phyloP scores from a whole-genome alignment of 2,888 invertebrate genomes.

The Tetramorium bicarinatum region DNA sequence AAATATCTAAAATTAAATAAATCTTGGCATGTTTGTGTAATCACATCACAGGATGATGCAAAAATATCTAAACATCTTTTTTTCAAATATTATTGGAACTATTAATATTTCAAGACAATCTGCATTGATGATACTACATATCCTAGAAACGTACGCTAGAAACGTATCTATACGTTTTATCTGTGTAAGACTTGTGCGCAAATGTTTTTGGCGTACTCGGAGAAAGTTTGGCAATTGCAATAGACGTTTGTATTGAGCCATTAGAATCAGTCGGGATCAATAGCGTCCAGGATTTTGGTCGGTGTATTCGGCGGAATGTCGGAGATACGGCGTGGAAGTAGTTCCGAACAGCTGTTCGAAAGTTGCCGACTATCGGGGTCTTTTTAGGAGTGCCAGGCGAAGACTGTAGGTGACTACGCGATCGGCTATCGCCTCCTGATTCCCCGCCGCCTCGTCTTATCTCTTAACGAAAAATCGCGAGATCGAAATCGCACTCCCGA shows the following conservation, averaged over 20 bases:
- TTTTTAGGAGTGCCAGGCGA: constrained; percentile 36
- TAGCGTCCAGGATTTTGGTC: constrained; percentile 15
- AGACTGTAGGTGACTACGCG: constrained; percentile 56
- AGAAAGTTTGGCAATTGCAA: constrained; percentile 2
- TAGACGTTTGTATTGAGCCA: constrained; percentile 12
- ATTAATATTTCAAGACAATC: neutral
- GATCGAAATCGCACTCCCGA: constrained; percentile 60
- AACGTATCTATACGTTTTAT: neutral
- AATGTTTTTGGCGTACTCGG: constrained; percentile 12
- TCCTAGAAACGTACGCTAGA: neutral
- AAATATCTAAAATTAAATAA: neutral
- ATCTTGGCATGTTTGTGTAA: neutral
- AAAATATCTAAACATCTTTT: neutral
- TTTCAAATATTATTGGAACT: neutral
- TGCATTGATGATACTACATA: neutral
- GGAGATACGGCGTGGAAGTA: constrained; percentile 35
- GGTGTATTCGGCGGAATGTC: constrained; percentile 2
- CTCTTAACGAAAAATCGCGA: constrained; percentile 56
- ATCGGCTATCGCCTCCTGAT: constrained; percentile 55
- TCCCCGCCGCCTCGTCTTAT: constrained; percentile 55
- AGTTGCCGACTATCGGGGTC: constrained; percentile 39
- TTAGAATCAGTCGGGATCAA: constrained; percentile 6
- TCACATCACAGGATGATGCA: neutral
- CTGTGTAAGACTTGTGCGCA: too few relatives aligned
- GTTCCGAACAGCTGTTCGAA: constrained; percentile 62